These are phyloP conservation scores for Acanthosepion pharaonis DNA, from an alignment of 2,888 invertebrate species.

Conservation along the genomic window DNA sequence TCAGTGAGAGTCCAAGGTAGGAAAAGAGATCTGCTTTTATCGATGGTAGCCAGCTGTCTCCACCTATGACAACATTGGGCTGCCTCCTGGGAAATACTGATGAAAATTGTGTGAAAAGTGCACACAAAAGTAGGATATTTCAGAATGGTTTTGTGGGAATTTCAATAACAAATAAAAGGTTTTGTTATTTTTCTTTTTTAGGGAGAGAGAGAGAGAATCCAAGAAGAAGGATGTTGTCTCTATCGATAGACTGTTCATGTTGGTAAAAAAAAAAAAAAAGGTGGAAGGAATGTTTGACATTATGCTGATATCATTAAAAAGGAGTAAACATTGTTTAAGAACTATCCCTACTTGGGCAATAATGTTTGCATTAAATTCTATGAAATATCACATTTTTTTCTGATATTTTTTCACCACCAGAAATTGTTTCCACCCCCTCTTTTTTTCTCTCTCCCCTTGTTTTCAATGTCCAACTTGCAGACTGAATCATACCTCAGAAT, in stretches of 20 bases:
- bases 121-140: background rate
- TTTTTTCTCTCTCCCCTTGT: no score
- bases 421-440: no score
- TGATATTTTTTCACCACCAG: no score
- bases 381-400: no score
- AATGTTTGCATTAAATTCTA: no score
- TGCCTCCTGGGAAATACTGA: background rate
- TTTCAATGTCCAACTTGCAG: no score
- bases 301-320: no score
- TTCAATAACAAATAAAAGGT: background rate
- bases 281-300: no score
- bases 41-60: conserved; percentile 8
- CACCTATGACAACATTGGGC: conserved; percentile 33
- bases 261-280: no score
- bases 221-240: background rate
- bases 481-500: no score
- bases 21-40: background rate
- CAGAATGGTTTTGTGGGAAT: background rate
- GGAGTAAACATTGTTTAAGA: no score
- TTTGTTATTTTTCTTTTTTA: background rate
- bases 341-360: no score
- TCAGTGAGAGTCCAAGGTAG: background rate
- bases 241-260: background rate
- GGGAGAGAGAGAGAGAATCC: background rate
- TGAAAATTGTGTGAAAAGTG: conserved; percentile 9